Evolutionary conservation across 2,888 invertebrate genomes (phyloP).

Genomic region (Tineola bisselliella): DNA sequence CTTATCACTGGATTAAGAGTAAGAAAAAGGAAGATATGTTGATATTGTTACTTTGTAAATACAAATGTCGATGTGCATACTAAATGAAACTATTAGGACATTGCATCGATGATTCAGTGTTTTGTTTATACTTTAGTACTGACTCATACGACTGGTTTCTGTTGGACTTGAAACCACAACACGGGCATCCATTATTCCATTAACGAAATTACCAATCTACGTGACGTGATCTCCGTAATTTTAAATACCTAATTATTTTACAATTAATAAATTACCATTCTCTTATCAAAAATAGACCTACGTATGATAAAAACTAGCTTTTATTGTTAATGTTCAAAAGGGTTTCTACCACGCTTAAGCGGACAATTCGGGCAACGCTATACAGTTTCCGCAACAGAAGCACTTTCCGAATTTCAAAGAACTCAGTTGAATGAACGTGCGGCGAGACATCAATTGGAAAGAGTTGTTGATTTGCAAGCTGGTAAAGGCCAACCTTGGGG

Average conservation of each 20-base stretch:
- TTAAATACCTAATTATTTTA: neutral
- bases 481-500: constrained; percentile 72
- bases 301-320: neutral
- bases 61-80: too few species aligned
- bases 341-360: constrained; percentile 74
- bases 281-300: too few species aligned
- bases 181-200: neutral
- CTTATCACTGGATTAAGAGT: too few species aligned
- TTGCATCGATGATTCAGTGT: neutral
- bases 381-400: constrained; percentile 77
- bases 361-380: constrained; percentile 77
- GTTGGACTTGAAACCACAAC: neutral
- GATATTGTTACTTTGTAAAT: too few species aligned
- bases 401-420: constrained; percentile 75
- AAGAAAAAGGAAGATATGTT: too few species aligned
- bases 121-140: neutral
- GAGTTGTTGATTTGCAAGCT: constrained; percentile 69
- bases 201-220: neutral
- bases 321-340: constrained; percentile 33
- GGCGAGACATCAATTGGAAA: constrained; percentile 67
- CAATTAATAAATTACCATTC: neutral
- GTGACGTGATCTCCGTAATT: constrained; percentile 11
- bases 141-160: neutral
- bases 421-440: constrained; percentile 68
- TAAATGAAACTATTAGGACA: neutral